Percentiles rank a stretch among this genome's conserved stretches.
Evolutionary conservation across 1,140 invertebrate species (phyloP).

Genomic region (Neodiprion pinetum): DNA sequence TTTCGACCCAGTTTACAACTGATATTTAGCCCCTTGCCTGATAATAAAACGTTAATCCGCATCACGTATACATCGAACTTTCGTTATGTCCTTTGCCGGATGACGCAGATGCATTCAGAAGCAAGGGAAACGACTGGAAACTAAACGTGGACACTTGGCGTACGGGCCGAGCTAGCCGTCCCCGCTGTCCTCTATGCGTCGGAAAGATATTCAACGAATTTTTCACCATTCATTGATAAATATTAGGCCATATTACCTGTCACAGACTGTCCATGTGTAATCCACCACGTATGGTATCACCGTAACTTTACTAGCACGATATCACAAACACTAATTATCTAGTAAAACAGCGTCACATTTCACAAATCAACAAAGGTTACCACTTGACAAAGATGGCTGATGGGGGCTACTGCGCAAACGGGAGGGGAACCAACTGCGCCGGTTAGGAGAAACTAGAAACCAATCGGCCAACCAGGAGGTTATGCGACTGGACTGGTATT

Average conservation of each 20-base stretch:
- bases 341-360: constrained; percentile 59
- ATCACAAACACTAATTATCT: constrained; percentile 47
- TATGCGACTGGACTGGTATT: constrained; percentile 4
- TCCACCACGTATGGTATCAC: constrained; percentile 6
- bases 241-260: background rate
- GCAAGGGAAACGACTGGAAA: background rate
- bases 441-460: constrained; percentile 7
- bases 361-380: constrained; percentile 63
- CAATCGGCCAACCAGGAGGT: constrained; percentile 6
- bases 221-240: background rate
- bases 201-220: background rate
- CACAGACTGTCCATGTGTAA: constrained; percentile 17
- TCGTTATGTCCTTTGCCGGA: background rate
- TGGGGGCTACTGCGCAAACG: constrained; percentile 28
- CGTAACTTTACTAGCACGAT: constrained; percentile 23
- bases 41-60: background rate
- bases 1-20: constrained; percentile 25
- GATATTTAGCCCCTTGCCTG: background rate
- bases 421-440: constrained; percentile 11
- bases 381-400: constrained; percentile 61
- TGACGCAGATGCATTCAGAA: background rate
- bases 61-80: background rate
- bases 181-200: constrained; percentile 18
- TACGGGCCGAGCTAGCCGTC: constrained; percentile 1
- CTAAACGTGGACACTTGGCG: constrained; percentile 11